Percentiles rank a stretch among this genome's conserved stretches.
Evolutionary conservation across 2,888 invertebrate genomes (phyloP).

Genomic region (Sphaerophoria taeniata): DNA sequence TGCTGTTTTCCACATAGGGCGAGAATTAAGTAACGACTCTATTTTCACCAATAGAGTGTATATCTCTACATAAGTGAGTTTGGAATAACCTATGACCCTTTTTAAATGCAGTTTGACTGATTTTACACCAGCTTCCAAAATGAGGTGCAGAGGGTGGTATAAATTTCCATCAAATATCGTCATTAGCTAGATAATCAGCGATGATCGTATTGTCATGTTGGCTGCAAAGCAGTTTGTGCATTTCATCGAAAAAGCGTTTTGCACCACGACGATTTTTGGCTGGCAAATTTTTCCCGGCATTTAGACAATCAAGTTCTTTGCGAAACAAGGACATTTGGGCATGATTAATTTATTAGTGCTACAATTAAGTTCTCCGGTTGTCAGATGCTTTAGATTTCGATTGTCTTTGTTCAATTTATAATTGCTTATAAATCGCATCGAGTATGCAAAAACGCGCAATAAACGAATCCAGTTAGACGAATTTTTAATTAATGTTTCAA

Average conservation of each 20-base stretch:
- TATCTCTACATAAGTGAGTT: constrained; percentile 26
- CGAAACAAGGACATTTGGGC: no score
- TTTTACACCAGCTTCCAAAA: neutral
- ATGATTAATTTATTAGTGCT: no score
- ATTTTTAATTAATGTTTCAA: no score
- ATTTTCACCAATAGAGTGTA: constrained; percentile 3
- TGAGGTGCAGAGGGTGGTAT: neutral
- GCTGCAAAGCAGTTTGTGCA: constrained; percentile 17
- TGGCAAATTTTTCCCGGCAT: no score
- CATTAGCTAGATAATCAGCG: constrained; percentile 28
- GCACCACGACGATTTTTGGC: no score
- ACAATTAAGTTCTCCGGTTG: no score
- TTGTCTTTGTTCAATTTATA: no score
- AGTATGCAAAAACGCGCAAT: no score
- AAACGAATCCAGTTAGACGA: no score
- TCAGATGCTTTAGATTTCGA: no score
- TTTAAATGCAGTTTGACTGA: constrained; percentile 22
- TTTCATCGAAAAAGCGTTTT: constrained; percentile 21
- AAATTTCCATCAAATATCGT: constrained; percentile 8
- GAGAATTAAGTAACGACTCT: constrained; percentile 12
- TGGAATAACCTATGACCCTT: constrained; percentile 7
- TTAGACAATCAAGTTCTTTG: no score
- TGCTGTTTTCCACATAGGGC: constrained; percentile 11
- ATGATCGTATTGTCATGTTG: constrained; percentile 21
- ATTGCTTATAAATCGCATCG: no score